Percentiles rank a stretch among this genome's conserved stretches.
Evolutionary conservation across 92 coral and sea anemone species (phyloP).

Genomic region (Heteractis magnifica): DNA sequence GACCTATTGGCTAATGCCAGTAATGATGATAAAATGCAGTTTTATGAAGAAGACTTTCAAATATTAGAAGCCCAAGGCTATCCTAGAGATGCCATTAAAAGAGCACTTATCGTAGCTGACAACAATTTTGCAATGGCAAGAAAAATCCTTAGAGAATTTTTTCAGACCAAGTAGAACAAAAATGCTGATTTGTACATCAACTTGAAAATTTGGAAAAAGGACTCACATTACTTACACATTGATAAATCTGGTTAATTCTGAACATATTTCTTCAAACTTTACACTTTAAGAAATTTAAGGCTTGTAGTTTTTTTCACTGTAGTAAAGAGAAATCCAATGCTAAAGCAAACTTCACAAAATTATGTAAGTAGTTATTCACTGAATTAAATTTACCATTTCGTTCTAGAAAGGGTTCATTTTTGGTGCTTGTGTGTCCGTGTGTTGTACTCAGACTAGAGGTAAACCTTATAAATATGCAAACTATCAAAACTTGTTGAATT

Average conservation of each 20-base stretch:
- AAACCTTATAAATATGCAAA: neutral
- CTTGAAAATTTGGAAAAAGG: neutral
- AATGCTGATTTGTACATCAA: neutral
- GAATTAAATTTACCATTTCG: neutral
- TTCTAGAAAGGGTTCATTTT: neutral
- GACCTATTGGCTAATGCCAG: conserved; percentile 40
- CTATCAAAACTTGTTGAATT: neutral
- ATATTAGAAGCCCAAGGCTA: conserved; percentile 94
- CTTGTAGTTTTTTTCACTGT: neutral
- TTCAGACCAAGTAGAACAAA: conserved; percentile 47
- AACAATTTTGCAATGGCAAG: conserved; percentile 99
- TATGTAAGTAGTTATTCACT: neutral
- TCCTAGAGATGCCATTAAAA: conserved; percentile 86
- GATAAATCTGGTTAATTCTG: neutral
- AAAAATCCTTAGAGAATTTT: conserved; percentile 90
- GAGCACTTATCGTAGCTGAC: conserved; percentile 94
- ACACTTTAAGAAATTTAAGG: neutral
- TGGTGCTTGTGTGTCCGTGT: neutral
- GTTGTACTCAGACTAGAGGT: neutral
- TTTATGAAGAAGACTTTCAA: conserved; percentile 97
- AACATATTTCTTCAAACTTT: neutral
- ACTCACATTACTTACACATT: neutral
- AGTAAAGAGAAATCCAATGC: neutral
- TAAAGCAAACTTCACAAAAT: neutral
- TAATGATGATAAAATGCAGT: conserved; percentile 69